Percentiles rank a stretch among this genome's conserved stretches.
Evolutionary conservation across 2,113 vertebrate genomes (phyloP).

Genomic region (Vulpes ferrilata): DNA sequence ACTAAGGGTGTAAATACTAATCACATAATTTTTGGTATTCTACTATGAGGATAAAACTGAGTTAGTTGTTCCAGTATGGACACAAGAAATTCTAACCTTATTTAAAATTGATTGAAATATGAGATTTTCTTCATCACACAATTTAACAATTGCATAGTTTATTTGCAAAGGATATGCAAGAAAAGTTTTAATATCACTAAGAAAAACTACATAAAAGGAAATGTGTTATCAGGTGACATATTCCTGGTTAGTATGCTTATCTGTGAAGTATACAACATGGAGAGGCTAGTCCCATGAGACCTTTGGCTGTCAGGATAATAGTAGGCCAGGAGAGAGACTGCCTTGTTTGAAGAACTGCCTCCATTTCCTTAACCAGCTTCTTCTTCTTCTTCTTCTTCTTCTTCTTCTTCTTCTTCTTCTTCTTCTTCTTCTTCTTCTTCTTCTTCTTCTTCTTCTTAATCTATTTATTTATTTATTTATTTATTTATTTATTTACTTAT

Average conservation of each 20-base stretch:
- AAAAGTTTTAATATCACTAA: background rate
- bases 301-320: background rate
- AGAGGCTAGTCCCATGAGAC: background rate
- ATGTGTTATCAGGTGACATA: background rate
- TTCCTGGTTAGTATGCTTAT: background rate
- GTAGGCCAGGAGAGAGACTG: background rate
- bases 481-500: too few species aligned
- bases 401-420: too few species aligned
- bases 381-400: background rate
- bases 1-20: background rate
- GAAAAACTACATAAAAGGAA: background rate
- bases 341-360: background rate
- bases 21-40: background rate
- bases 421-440: too few species aligned
- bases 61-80: background rate
- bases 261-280: background rate
- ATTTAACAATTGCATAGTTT: background rate
- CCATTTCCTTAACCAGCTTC: background rate
- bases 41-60: background rate
- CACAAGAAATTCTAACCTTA: background rate
- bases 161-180: background rate
- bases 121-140: background rate
- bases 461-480: too few species aligned
- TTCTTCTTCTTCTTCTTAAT: too few species aligned
- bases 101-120: background rate